A percentile compares a stretch with the other conserved stretches of the same genome.
phyloP scores from a whole-genome alignment of 2,797 vertebrate species.

The Chaenodraco wilsoni region DNA sequence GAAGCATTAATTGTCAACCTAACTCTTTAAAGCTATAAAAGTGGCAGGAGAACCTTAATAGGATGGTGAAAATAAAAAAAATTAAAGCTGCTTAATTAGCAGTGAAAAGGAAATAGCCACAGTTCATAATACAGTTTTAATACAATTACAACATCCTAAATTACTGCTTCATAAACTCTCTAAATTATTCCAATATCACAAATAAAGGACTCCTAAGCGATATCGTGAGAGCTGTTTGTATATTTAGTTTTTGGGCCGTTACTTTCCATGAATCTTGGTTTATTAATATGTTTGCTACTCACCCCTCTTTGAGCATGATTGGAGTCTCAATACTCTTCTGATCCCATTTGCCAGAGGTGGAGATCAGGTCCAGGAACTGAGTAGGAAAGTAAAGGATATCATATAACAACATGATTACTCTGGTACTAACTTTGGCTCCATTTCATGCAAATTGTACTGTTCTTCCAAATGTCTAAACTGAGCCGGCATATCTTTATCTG shows the following conservation, averaged over 20 bases:
- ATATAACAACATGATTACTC: constrained; percentile 14
- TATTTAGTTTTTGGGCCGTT: background rate
- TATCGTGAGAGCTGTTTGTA: background rate
- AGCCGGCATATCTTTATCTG: background rate
- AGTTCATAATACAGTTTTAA: background rate
- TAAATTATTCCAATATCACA: background rate
- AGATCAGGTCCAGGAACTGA: constrained; percentile 98
- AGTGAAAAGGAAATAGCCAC: background rate
- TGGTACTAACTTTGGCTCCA: background rate
- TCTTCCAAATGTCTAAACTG: background rate
- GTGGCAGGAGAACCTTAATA: background rate
- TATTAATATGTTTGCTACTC: constrained; percentile 61
- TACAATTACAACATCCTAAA: background rate
- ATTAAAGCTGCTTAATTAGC: background rate
- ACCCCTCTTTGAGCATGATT: constrained; percentile 99
- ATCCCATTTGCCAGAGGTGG: constrained; percentile 96
- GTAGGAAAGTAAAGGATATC: constrained; percentile 26
- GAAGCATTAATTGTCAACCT: background rate
- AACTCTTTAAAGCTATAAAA: background rate
- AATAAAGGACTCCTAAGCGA: background rate
- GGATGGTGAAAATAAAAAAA: constrained; percentile 7
- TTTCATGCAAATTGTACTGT: background rate
- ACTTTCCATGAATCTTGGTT: background rate
- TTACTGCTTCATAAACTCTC: background rate
- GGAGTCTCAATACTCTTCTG: constrained; percentile 97